A percentile compares a stretch with the other conserved stretches of the same genome.
Evolutionary conservation across 2,113 vertebrate species (phyloP).

Genomic region (Tor tambroides): DNA sequence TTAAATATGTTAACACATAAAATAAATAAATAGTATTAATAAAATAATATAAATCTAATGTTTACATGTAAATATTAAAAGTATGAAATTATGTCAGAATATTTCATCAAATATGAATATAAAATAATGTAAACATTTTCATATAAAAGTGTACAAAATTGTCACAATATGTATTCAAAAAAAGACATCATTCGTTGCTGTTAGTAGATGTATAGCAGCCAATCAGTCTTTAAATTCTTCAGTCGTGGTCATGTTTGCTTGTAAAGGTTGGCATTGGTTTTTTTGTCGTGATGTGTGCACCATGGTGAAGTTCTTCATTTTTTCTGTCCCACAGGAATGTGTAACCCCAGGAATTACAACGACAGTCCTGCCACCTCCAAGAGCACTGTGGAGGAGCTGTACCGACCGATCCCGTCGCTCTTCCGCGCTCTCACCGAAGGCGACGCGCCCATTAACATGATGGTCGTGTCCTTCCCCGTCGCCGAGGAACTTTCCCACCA

Average conservation of each 20-base stretch:
- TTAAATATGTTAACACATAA: no score
- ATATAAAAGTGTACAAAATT: no score
- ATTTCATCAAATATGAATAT: no score
- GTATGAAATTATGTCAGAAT: no score
- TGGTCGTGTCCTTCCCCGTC: conserved; percentile 96
- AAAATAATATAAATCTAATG: no score
- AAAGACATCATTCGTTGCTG: no score
- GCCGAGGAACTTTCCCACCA: conserved; percentile 95
- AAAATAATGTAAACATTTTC: no score
- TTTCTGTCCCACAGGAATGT: conserved; percentile 84
- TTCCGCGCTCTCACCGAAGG: conserved; percentile 96
- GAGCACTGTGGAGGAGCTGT: conserved; percentile 96
- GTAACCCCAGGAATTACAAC: conserved; percentile 96
- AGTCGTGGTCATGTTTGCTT: background rate
- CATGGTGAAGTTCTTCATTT: no score
- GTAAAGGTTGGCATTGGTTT: background rate
- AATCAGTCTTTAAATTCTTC: background rate
- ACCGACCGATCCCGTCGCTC: conserved; percentile 93
- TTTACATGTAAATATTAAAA: no score
- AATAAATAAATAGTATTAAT: no score
- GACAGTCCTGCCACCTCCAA: conserved; percentile 97
- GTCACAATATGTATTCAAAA: no score
- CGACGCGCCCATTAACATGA: conserved; percentile 92
- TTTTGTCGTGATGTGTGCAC: conserved; percentile 23
- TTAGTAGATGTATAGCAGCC: no score